These are phyloP conservation scores for Muscicapa striata DNA, from an alignment of 2,797 vertebrate genomes.

Conservation along the genomic window DNA sequence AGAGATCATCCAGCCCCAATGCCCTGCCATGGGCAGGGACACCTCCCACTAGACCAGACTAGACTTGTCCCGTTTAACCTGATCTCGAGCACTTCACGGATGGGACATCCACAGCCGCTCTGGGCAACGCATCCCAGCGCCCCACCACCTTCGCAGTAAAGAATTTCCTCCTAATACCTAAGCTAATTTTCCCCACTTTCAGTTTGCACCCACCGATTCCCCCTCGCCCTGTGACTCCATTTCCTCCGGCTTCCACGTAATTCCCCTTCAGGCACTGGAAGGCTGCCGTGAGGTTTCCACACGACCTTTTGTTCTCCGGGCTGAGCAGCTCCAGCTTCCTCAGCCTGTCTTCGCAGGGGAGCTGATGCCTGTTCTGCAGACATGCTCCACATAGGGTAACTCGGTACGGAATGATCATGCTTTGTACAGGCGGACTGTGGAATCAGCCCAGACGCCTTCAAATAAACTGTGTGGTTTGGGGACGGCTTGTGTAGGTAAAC, in stretches of 20 bases:
- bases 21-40: neutral
- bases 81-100: neutral
- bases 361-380: too few relatives aligned
- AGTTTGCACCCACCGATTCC: neutral
- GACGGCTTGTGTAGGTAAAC: neutral
- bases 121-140: neutral
- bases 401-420: accelerated
- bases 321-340: neutral
- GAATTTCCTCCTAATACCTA: neutral
- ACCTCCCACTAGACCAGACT: neutral
- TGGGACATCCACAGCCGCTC: too few relatives aligned
- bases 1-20: neutral
- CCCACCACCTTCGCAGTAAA: neutral
- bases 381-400: accelerated
- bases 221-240: neutral
- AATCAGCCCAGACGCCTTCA: neutral
- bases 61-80: too few relatives aligned
- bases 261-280: neutral
- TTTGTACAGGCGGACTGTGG: too few relatives aligned
- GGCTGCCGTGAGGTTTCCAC: neutral
- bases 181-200: neutral
- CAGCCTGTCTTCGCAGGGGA: neutral
- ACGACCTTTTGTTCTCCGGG: neutral
- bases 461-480: neutral
- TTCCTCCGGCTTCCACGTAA: neutral